Evolutionary conservation across 2,113 vertebrate species (phyloP).

Genomic region (Castor canadensis): DNA sequence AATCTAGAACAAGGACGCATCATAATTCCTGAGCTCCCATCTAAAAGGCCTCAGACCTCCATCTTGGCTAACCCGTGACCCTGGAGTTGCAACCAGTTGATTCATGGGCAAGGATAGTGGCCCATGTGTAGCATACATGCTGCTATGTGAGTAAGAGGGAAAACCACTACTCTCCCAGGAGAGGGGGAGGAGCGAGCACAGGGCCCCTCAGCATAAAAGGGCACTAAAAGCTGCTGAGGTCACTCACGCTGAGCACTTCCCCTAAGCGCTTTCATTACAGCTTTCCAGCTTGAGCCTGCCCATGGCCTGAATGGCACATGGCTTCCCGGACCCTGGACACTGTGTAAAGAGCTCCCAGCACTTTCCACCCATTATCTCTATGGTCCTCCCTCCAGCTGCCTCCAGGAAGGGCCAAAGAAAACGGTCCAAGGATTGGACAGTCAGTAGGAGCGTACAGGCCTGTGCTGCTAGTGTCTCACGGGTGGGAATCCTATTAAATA

Average conservation of each 20-base stretch:
- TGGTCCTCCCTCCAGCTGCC: not conserved
- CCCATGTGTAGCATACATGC: not conserved
- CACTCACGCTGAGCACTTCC: not conserved
- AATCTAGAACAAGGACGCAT: not conserved
- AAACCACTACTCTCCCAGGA: not conserved
- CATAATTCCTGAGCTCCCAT: not conserved
- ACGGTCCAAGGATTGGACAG: not conserved
- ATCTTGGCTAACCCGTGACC: not conserved
- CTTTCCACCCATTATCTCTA: not conserved
- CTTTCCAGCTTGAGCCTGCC: not conserved
- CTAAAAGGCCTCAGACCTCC: not conserved
- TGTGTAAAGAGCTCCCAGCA: conserved; percentile 7
- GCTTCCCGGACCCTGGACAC: not conserved
- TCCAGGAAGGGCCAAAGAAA: not conserved
- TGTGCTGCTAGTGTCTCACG: not conserved
- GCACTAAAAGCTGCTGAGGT: conserved; percentile 5
- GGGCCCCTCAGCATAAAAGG: not conserved
- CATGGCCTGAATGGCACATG: not conserved
- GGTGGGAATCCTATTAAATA: not conserved
- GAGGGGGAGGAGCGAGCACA: not conserved
- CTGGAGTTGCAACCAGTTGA: not conserved
- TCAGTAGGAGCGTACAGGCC: not conserved
- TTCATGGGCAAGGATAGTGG: not conserved
- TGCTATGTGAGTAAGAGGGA: not conserved
- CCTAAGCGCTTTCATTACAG: not conserved